Evolutionary conservation across 2,888 invertebrate species (phyloP).

Genomic region (Rhorus exstirpatorius): DNA sequence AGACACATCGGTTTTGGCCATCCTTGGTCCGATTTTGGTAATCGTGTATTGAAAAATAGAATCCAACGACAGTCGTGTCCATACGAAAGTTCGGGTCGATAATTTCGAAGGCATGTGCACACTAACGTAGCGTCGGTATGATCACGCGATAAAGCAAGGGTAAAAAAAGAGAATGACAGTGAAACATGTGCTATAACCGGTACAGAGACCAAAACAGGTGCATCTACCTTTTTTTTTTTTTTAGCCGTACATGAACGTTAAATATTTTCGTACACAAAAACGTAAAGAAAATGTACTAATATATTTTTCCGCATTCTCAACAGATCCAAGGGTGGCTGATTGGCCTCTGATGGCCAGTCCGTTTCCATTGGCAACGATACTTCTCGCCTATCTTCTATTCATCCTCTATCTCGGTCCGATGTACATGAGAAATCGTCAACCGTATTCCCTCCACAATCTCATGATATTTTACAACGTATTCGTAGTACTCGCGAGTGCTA

Average conservation of each 20-base stretch:
- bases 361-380: constrained; percentile 77
- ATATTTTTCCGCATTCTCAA: constrained; percentile 47
- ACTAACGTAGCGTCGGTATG: too few relatives aligned
- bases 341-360: constrained; percentile 83
- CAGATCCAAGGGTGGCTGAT: constrained; percentile 83
- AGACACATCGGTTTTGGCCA: too few relatives aligned
- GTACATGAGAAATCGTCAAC: constrained; percentile 80
- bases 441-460: constrained; percentile 78
- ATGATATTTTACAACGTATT: constrained; percentile 82
- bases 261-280: background rate
- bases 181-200: too few relatives aligned
- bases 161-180: too few relatives aligned
- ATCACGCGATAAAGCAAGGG: too few relatives aligned
- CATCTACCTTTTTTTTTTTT: background rate
- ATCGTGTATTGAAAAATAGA: too few relatives aligned
- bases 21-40: too few relatives aligned
- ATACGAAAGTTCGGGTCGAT: too few relatives aligned
- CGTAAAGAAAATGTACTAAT: background rate
- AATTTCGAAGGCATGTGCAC: too few relatives aligned
- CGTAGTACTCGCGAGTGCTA: constrained; percentile 89
- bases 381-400: constrained; percentile 79
- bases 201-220: background rate
- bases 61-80: too few relatives aligned
- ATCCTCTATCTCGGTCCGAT: constrained; percentile 81
- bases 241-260: too few relatives aligned